Evolutionary conservation across 2,797 vertebrate genomes (phyloP).

Genomic region (Coendou prehensilis): DNA sequence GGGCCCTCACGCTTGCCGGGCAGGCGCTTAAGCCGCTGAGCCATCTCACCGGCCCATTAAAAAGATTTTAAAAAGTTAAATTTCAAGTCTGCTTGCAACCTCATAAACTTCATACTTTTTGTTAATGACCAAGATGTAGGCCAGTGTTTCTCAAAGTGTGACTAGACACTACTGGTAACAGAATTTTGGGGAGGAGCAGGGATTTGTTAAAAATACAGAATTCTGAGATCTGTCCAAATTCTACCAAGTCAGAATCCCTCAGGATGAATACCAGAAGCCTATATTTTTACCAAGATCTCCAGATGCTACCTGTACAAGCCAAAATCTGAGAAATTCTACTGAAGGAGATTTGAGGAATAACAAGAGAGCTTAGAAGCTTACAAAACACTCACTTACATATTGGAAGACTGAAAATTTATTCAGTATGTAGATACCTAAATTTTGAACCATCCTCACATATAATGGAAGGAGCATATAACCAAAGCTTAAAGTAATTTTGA

Average conservation of each 20-base stretch:
- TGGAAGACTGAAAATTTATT: not conserved
- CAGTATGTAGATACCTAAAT: not conserved
- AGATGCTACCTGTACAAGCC: not conserved
- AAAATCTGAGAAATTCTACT: constrained; percentile 49
- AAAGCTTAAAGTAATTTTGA: not conserved
- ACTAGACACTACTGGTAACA: not conserved
- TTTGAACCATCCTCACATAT: not conserved
- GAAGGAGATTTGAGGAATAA: not conserved
- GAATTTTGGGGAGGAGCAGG: not conserved
- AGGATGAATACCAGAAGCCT: not conserved
- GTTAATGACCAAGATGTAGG: not conserved
- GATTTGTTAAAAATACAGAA: not conserved
- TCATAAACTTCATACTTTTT: not conserved
- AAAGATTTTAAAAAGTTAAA: not conserved
- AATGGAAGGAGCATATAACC: not conserved
- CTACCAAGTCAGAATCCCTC: constrained; percentile 18
- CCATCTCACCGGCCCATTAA: not conserved
- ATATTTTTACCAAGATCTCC: not conserved
- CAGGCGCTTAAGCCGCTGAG: too few relatives aligned
- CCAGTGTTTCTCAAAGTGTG: not conserved
- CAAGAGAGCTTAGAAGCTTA: not conserved
- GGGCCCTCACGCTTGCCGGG: too few relatives aligned
- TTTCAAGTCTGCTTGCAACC: not conserved
- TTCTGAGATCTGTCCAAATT: not conserved
- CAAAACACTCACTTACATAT: not conserved